These are phyloP conservation scores for Meliscaeva auricollis DNA, from an alignment of 2,888 invertebrate genomes.

Conservation along the genomic window DNA sequence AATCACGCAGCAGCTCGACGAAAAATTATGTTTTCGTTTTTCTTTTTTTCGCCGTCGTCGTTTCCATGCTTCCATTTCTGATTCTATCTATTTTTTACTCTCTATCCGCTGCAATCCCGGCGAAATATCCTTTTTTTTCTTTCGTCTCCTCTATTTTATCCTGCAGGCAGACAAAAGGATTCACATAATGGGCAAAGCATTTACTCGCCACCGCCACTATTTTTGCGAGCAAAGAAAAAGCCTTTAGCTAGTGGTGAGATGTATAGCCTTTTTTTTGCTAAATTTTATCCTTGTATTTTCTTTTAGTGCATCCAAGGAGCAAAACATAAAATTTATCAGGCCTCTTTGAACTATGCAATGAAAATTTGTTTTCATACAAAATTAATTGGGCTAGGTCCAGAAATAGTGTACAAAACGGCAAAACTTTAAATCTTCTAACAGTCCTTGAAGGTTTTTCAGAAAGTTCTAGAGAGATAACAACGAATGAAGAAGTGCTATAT, in stretches of 20 bases:
- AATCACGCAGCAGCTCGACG: slow-evolving; percentile 65
- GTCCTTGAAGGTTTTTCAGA: neutral
- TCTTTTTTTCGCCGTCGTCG: neutral
- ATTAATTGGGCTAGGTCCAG: slow-evolving; percentile 73
- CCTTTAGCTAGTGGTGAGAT: slow-evolving; percentile 18
- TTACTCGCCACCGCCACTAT: neutral
- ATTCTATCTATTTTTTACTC: slow-evolving; percentile 58
- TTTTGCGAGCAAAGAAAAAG: slow-evolving; percentile 5
- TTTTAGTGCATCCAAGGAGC: slow-evolving; percentile 15
- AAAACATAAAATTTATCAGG: slow-evolving; percentile 42
- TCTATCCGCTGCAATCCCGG: slow-evolving; percentile 63
- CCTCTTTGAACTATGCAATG: slow-evolving; percentile 34
- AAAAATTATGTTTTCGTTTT: slow-evolving; percentile 49
- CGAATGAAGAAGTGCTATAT: slow-evolving; percentile 60
- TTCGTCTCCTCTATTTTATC: slow-evolving; percentile 4
- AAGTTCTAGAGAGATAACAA: slow-evolving; percentile 30
- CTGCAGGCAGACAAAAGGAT: slow-evolving; percentile 60
- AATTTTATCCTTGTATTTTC: slow-evolving; percentile 18
- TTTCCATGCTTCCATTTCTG: slow-evolving; percentile 6
- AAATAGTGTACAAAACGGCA: slow-evolving; percentile 19
- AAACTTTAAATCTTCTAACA: slow-evolving; percentile 37
- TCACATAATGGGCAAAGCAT: slow-evolving; percentile 33
- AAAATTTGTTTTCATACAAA: slow-evolving; percentile 55
- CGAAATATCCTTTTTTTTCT: slow-evolving; percentile 22
- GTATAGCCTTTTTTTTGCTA: slow-evolving; percentile 2